Conservation (phyloP, 2,888 invertebrate genomes). For the Loripinus fragilis region DNA sequence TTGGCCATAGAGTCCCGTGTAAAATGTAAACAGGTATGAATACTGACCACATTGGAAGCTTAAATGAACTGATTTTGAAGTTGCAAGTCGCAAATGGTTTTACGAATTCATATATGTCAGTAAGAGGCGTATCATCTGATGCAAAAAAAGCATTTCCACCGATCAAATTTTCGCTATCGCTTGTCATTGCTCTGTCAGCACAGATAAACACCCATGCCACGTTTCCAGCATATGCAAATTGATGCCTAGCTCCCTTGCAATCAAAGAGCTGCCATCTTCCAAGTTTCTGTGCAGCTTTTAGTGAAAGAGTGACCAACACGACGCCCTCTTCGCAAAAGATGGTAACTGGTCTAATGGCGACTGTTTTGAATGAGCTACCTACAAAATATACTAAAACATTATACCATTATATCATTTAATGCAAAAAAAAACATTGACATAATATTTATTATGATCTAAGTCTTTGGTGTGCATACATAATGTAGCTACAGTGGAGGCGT, state of each 20-base stretch:
- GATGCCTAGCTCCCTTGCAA: not conserved
- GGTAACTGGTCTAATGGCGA: constrained; percentile 20
- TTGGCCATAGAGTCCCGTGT: not conserved
- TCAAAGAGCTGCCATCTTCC: not conserved
- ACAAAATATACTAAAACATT: too few species aligned
- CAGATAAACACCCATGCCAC: constrained; percentile 29
- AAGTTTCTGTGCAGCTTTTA: not conserved
- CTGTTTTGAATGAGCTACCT: constrained; percentile 21
- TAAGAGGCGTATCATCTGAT: constrained; percentile 21
- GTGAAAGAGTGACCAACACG: not conserved
- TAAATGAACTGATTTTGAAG: not conserved
- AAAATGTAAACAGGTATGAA: not conserved
- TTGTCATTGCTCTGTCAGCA: constrained; percentile 6
- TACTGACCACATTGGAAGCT: not conserved
- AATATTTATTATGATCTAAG: too few species aligned
- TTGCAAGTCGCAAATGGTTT: constrained; percentile 2
- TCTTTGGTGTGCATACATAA: too few species aligned
- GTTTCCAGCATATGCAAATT: constrained; percentile 24
- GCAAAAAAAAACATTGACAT: too few species aligned
- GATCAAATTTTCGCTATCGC: not conserved
- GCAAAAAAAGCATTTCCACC: constrained; percentile 18
- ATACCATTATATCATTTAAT: too few species aligned
- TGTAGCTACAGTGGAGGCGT: too few species aligned
- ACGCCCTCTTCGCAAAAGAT: constrained; percentile 29
- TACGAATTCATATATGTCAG: not conserved